Percentiles rank a stretch among this genome's conserved stretches.
Conservation (phyloP, 2,888 invertebrate species). For the Lagria hirta region DNA sequence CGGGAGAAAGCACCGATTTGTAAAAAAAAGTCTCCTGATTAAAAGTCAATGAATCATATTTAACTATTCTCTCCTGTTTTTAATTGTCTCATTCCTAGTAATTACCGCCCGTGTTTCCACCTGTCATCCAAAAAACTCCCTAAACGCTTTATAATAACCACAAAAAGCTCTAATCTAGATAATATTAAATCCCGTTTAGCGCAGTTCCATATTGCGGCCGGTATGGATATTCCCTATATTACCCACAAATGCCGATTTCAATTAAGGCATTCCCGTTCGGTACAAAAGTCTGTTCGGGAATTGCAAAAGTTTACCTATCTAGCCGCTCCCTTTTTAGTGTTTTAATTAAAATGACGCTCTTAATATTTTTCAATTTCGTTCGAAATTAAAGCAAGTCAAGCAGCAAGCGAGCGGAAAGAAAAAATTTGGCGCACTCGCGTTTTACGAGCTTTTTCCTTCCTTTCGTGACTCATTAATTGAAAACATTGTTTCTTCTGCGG, state of each 20-base stretch:
- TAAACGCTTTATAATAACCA: no score
- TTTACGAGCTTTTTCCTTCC: slow-evolving; percentile 43
- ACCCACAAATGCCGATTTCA: slow-evolving; percentile 39
- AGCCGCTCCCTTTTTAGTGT: slow-evolving; percentile 40
- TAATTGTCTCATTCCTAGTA: no score
- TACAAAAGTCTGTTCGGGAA: slow-evolving; percentile 30
- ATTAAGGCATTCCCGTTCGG: slow-evolving; percentile 41
- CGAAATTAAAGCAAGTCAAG: slow-evolving; percentile 48
- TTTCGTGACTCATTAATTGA: slow-evolving; percentile 48
- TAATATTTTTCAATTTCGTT: slow-evolving; percentile 53
- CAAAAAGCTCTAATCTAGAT: no score
- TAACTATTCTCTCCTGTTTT: no score
- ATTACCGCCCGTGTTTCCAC: no score
- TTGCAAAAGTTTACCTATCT: slow-evolving; percentile 28
- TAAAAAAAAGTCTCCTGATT: no score
- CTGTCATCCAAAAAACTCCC: no score
- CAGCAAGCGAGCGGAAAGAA: slow-evolving; percentile 35
- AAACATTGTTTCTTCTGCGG: slow-evolving; percentile 52
- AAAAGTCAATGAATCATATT: no score
- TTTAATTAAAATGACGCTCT: slow-evolving; percentile 53
- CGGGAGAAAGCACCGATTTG: no score
- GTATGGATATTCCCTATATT: slow-evolving; percentile 12
- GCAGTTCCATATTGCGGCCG: slow-evolving; percentile 24
- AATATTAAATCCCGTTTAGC: slow-evolving; percentile 47
- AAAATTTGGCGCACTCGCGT: slow-evolving; percentile 45